Base-by-base conservation (phyloP, 1,140 invertebrate genomes). In the Latrodectus geometricus region DNA sequence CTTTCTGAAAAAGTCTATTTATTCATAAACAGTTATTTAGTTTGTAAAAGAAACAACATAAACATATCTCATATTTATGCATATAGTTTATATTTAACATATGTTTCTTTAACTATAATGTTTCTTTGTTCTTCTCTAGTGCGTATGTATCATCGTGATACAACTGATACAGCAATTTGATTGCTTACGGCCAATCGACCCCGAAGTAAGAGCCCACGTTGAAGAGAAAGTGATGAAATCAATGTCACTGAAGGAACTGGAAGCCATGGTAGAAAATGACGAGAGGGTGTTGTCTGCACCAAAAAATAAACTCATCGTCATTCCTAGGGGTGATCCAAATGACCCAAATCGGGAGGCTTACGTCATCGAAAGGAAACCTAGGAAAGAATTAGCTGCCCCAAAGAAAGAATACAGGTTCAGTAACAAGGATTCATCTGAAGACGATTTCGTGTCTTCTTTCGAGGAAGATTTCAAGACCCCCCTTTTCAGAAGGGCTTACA, bases 181-280 rank as follows among this genome's bases (percentile, higher is more conserved):
- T 50, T 65, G 72, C 11, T 52, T 21, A 9, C 21, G 9, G 12
- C 69, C 85, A 4, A 8, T 74, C 0, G 83, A 86, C 35, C 68
- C 76, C 9, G 77, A 80, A 66, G 69, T 80, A 12, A 65, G 77
- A 35, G 76, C 85, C 3, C 76, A 68, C 11, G 17, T 87, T 23
- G 85, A 87, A 74, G 85, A 65, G 1, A 87, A 74, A 50, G 85
- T 80, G 0, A 87, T 87, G n/a, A 74, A 75, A 15, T 87, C 85
- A 9, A 75, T 87, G 77, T 80, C 85, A 2, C 9, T 87, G 35
- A 80, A 80, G 73, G 85, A 87, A 8, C 69, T 87, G 0, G 85
- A 87, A 35, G 52, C n/a, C 9, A 79, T 87, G 76, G 85, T 87
- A 0, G 85, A 87, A 52, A 80, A 75, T 11, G 77, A 79, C 11